A percentile compares a stretch with the other conserved stretches of the same genome.
Evolutionary conservation across 2,888 invertebrate species (phyloP).

Genomic region (Orthonevra nobilis): DNA sequence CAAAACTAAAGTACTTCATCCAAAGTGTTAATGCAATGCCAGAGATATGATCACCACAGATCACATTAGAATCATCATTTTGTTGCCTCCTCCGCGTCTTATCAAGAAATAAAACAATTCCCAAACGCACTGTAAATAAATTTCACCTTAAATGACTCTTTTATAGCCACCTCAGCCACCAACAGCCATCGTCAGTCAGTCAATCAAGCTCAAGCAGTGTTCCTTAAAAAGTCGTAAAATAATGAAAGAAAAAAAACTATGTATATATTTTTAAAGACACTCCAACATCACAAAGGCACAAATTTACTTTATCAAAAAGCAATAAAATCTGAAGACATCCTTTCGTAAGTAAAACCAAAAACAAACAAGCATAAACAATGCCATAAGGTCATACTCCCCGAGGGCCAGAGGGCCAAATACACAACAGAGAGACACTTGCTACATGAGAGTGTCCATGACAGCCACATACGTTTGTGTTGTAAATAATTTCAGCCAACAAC

Average conservation of each 20-base stretch:
- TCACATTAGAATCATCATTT: slow-evolving; percentile 23
- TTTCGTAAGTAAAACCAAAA: slow-evolving; percentile 54
- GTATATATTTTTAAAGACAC: slow-evolving; percentile 37
- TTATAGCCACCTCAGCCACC: slow-evolving; percentile 20
- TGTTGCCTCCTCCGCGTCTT: neutral
- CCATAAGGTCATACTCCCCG: slow-evolving; percentile 35
- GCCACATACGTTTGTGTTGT: slow-evolving; percentile 55
- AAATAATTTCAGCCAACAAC: slow-evolving; percentile 67
- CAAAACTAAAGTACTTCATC: too few relatives aligned
- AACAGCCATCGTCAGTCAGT: slow-evolving; percentile 34
- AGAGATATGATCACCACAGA: slow-evolving; percentile 8
- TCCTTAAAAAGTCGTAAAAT: slow-evolving; percentile 62
- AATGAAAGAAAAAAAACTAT: too few relatives aligned
- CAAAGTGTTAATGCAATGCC: slow-evolving; percentile 20
- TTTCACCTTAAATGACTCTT: slow-evolving; percentile 52
- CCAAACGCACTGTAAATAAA: slow-evolving; percentile 39
- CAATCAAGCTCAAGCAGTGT: slow-evolving; percentile 49
- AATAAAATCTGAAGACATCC: slow-evolving; percentile 58
- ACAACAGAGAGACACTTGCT: slow-evolving; percentile 57
- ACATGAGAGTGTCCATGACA: slow-evolving; percentile 21
- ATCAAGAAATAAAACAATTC: slow-evolving; percentile 34
- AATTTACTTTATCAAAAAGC: slow-evolving; percentile 59
- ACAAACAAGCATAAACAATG: slow-evolving; percentile 59
- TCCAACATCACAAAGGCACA: slow-evolving; percentile 34
- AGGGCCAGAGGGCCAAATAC: neutral